These are phyloP conservation scores for Pseudonaja textilis DNA, from an alignment of 2,113 vertebrate species.

Conservation along the genomic window DNA sequence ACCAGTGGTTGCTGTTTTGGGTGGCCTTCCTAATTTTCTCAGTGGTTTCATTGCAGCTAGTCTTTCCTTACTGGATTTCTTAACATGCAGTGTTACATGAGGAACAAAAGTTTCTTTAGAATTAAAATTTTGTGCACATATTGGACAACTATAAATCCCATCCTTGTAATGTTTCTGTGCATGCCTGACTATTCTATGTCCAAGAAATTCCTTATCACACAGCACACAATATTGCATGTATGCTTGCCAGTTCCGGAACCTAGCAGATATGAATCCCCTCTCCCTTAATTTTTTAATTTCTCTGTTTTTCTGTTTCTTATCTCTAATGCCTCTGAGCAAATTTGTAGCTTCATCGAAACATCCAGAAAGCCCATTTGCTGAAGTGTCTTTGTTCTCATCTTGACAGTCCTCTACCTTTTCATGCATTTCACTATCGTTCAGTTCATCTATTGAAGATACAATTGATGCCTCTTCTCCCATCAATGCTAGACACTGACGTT, in stretches of 20 bases:
- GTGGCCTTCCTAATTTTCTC: slow-evolving; percentile 79
- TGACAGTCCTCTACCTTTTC: slow-evolving; percentile 81
- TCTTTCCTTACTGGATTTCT: slow-evolving; percentile 93
- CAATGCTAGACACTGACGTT: slow-evolving; percentile 89
- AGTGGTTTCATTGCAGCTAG: slow-evolving; percentile 89
- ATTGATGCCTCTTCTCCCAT: slow-evolving; percentile 98
- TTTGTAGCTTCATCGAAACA: slow-evolving; percentile 75
- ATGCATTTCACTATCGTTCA: slow-evolving; percentile 89
- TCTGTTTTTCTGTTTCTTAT: slow-evolving; percentile 86
- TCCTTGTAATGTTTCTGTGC: slow-evolving; percentile 91
- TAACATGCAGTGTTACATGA: slow-evolving; percentile 94
- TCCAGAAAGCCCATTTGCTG: slow-evolving; percentile 76
- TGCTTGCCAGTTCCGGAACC: slow-evolving; percentile 95
- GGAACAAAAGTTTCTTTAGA: slow-evolving; percentile 91
- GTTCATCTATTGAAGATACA: slow-evolving; percentile 92
- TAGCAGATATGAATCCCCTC: slow-evolving; percentile 89
- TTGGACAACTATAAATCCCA: slow-evolving; percentile 90
- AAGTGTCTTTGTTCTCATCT: slow-evolving; percentile 70
- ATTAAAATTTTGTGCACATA: slow-evolving; percentile 90
- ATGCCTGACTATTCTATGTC: slow-evolving; percentile 93
- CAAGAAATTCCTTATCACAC: slow-evolving; percentile 96
- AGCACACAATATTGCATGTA: slow-evolving; percentile 99
- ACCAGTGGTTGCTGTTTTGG: slow-evolving; percentile 72
- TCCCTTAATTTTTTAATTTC: slow-evolving; percentile 90
- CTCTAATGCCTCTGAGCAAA: slow-evolving; percentile 76